Evolutionary conservation across 2,888 invertebrate species (phyloP).

Genomic region (Schizotus pectinicornis): DNA sequence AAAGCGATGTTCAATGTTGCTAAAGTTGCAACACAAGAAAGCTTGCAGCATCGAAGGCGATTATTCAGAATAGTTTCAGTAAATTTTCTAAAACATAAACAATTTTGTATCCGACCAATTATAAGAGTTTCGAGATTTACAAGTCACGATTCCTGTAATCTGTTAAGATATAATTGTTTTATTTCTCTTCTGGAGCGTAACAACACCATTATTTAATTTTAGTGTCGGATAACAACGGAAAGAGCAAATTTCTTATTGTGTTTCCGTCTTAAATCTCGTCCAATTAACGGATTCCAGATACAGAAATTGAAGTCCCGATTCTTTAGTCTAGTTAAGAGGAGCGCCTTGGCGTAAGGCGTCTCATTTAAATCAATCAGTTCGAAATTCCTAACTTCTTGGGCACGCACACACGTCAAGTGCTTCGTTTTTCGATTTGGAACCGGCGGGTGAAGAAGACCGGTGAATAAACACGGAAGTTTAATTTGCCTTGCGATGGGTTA

Average conservation of each 20-base stretch:
- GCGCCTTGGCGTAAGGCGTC: not conserved
- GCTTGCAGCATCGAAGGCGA: no score
- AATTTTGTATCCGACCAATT: no score
- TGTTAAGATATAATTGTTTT: not conserved
- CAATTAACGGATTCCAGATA: conserved; percentile 5
- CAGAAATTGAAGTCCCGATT: not conserved
- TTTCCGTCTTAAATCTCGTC: conserved; percentile 2
- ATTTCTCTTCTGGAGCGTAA: not conserved
- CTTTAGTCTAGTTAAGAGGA: not conserved
- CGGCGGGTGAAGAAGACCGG: no score
- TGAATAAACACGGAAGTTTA: no score
- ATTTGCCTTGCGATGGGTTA: no score
- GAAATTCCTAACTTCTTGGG: not conserved
- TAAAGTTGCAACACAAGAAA: no score
- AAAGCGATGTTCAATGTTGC: not conserved
- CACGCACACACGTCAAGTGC: conserved; percentile 1
- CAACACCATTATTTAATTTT: not conserved
- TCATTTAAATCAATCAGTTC: conserved; percentile 7
- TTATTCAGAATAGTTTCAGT: no score
- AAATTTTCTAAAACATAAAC: not conserved
- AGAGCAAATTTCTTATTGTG: not conserved
- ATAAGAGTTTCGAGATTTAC: no score
- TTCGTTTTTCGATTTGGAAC: not conserved
- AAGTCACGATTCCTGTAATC: conserved; percentile 1
- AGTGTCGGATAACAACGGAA: not conserved